Percentiles rank a stretch among this genome's conserved stretches.
Conservation (phyloP, 1,140 invertebrate genomes). For the Calephelis nemesis region DNA sequence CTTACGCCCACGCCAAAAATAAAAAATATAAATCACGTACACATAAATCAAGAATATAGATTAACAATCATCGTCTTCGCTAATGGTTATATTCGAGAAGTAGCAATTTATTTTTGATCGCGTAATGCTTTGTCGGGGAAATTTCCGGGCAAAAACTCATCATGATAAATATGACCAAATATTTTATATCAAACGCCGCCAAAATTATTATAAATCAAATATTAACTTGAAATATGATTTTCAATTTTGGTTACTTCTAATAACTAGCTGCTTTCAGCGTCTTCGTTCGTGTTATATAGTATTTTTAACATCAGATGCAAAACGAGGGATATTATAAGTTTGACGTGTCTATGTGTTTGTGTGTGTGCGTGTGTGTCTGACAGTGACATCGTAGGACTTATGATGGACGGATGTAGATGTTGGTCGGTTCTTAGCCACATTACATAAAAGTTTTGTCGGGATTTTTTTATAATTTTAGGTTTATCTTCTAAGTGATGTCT, state of each 20-base stretch:
- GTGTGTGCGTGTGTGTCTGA: too few relatives aligned
- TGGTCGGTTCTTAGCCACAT: too few relatives aligned
- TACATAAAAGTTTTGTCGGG: too few relatives aligned
- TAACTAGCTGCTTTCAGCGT: not conserved
- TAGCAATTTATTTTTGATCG: slow-evolving; percentile 11
- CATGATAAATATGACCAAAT: slow-evolving; percentile 4
- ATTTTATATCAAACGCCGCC: not conserved
- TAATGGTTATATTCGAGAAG: slow-evolving; percentile 8
- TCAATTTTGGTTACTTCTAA: not conserved
- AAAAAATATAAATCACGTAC: not conserved
- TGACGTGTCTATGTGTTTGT: too few relatives aligned
- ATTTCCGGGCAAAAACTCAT: not conserved
- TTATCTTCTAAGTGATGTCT: too few relatives aligned
- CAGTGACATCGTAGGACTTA: too few relatives aligned
- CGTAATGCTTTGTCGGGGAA: slow-evolving; percentile 2
- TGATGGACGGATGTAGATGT: too few relatives aligned
- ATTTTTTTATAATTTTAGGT: too few relatives aligned
- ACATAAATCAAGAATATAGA: not conserved
- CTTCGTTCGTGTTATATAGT: too few relatives aligned
- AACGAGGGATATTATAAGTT: too few relatives aligned
- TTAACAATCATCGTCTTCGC: not conserved
- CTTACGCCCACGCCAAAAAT: too few relatives aligned
- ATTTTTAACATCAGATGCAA: too few relatives aligned
- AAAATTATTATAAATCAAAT: not conserved
- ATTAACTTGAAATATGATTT: slow-evolving; percentile 3